A percentile compares a stretch with the other conserved stretches of the same genome.
Conservation (phyloP, 1,140 invertebrate species). For the Drosophila navojoa region DNA sequence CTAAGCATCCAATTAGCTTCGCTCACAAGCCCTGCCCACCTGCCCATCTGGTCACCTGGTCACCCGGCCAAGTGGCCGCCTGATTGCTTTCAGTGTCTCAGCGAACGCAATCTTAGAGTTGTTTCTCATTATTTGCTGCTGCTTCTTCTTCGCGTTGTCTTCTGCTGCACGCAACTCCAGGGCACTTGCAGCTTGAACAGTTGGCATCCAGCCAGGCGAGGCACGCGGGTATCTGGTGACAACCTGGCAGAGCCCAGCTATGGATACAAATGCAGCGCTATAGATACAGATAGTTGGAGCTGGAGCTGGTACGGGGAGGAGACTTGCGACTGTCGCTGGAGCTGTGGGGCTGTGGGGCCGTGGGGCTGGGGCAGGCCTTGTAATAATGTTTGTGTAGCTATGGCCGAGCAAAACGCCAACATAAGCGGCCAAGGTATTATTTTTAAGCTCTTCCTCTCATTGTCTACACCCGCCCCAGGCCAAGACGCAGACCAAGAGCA, state of each 20-base stretch:
- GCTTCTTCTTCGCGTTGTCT: no score
- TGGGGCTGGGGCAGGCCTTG: slow-evolving; percentile 19
- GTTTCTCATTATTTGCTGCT: neutral
- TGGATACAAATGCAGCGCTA: slow-evolving; percentile 18
- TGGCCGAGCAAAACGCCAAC: slow-evolving; percentile 68
- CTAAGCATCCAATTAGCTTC: slow-evolving; percentile 39
- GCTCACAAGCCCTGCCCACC: neutral
- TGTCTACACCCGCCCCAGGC: slow-evolving; percentile 71
- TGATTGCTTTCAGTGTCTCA: slow-evolving; percentile 1
- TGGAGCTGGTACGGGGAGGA: neutral
- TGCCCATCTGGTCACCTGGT: neutral
- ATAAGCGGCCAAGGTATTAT: slow-evolving; percentile 80
- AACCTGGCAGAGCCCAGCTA: slow-evolving; percentile 33
- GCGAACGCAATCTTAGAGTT: slow-evolving; percentile 1
- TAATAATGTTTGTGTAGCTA: slow-evolving; percentile 69
- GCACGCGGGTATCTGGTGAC: slow-evolving; percentile 67
- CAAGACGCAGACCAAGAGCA: slow-evolving; percentile 36
- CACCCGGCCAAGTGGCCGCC: neutral
- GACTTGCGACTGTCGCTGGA: no score
- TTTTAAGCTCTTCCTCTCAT: slow-evolving; percentile 80
- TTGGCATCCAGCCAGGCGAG: slow-evolving; percentile 52
- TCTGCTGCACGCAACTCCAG: slow-evolving; percentile 36
- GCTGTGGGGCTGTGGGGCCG: neutral
- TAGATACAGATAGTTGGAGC: slow-evolving; percentile 23
- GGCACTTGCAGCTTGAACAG: slow-evolving; percentile 76